These are phyloP conservation scores for Plagodis dolabraria DNA, from an alignment of 2,888 invertebrate genomes.

Conservation along the genomic window DNA sequence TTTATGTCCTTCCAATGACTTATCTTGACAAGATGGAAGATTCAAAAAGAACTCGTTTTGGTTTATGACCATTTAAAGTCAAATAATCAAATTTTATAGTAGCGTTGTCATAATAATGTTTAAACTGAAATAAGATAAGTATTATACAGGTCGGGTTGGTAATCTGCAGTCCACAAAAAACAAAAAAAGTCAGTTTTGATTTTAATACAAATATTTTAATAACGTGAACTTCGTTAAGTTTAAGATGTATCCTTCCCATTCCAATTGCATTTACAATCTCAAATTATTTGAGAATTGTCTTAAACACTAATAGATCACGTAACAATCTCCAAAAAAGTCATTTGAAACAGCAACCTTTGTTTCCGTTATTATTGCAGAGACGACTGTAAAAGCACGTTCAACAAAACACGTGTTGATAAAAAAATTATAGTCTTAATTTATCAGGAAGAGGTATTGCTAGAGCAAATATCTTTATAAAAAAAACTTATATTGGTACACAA, in stretches of 20 bases:
- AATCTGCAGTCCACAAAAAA: no score
- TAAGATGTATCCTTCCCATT: no score
- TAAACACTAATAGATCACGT: constrained; percentile 6
- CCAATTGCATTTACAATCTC: no score
- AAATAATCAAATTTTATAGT: background rate
- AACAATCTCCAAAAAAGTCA: constrained; percentile 3
- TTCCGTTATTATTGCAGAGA: constrained; percentile 1
- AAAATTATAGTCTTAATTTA: background rate
- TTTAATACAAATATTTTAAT: no score
- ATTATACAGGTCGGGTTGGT: no score
- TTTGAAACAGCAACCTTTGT: constrained; percentile 9
- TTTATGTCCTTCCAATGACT: constrained; percentile 32
- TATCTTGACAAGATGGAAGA: constrained; percentile 28
- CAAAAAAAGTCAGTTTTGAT: no score
- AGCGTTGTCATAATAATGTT: no score
- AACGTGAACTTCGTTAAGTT: no score
- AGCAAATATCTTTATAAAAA: no score
- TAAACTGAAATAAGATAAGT: no score
- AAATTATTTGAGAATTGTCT: background rate
- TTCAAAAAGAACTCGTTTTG: constrained; percentile 7
- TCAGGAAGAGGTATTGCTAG: no score
- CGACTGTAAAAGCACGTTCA: constrained; percentile 2
- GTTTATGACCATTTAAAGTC: constrained; percentile 14
- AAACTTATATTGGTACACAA: no score
- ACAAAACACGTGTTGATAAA: constrained; percentile 2